These are phyloP conservation scores for Sebastes hubbsi DNA, from an alignment of 2,797 vertebrate genomes.

Conservation along the genomic window DNA sequence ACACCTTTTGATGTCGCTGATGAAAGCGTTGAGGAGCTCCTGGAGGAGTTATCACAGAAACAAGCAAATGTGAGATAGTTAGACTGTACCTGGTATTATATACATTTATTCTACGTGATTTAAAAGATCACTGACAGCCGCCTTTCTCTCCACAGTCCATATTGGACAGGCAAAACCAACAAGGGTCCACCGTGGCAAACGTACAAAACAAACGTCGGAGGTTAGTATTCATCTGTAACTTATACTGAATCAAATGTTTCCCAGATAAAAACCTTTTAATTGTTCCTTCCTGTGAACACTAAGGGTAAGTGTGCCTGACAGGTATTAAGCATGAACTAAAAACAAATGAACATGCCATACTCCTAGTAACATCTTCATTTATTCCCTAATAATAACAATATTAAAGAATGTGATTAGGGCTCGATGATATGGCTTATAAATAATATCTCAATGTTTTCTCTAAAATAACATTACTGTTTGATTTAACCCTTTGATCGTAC, in stretches of 20 bases:
- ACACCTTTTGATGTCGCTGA: constrained; percentile 91
- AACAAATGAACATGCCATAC: background rate
- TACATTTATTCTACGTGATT: background rate
- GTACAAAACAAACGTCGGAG: constrained; percentile 83
- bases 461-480: too few relatives aligned
- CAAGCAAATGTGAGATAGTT: constrained; percentile 85
- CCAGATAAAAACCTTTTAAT: background rate
- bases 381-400: background rate
- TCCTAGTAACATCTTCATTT: background rate
- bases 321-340: background rate
- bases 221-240: constrained; percentile 61
- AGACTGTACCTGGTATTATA: background rate
- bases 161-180: constrained; percentile 77
- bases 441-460: too few relatives aligned
- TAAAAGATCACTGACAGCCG: background rate
- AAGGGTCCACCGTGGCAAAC: constrained; percentile 71
- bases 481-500: too few relatives aligned
- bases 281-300: background rate
- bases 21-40: constrained; percentile 84
- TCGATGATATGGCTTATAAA: too few relatives aligned
- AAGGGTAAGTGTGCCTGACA: background rate
- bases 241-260: background rate
- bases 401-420: background rate
- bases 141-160: constrained; percentile 74
- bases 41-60: constrained; percentile 88